A percentile compares a stretch with the other conserved stretches of the same genome.
phyloP scores from a whole-genome alignment of 2,113 vertebrate genomes.

The Toxotes jaculatrix region DNA sequence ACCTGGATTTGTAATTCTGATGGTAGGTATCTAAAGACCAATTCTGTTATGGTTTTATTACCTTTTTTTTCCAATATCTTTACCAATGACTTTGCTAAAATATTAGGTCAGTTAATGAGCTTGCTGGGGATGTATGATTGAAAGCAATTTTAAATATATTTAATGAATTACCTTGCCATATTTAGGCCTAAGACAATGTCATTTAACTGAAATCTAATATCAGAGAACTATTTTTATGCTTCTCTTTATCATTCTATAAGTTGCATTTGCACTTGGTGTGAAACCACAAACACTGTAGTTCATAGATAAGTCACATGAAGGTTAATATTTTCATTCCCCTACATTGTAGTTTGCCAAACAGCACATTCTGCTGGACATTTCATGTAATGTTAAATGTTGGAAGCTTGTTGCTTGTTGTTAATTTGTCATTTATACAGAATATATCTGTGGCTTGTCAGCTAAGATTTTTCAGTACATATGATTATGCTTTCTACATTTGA shows the following conservation, averaged over 20 bases:
- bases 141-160: neutral
- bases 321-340: neutral
- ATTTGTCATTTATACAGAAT: neutral
- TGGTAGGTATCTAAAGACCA: slow-evolving; percentile 82
- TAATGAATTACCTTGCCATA: neutral
- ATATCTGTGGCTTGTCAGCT: neutral
- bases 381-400: slow-evolving; percentile 15
- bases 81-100: neutral
- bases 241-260: neutral
- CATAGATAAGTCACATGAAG: neutral
- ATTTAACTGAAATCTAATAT: neutral
- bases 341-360: slow-evolving; percentile 39
- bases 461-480: neutral
- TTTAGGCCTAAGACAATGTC: neutral
- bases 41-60: neutral
- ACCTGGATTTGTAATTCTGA: slow-evolving; percentile 88
- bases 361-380: slow-evolving; percentile 68
- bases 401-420: neutral
- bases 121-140: neutral
- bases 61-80: neutral
- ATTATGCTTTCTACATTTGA: neutral
- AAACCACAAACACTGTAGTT: neutral
- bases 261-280: neutral
- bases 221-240: neutral
- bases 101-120: neutral